These are phyloP conservation scores for Diglossa brunneiventris DNA, from an alignment of 2,113 vertebrate genomes.

Conservation along the genomic window DNA sequence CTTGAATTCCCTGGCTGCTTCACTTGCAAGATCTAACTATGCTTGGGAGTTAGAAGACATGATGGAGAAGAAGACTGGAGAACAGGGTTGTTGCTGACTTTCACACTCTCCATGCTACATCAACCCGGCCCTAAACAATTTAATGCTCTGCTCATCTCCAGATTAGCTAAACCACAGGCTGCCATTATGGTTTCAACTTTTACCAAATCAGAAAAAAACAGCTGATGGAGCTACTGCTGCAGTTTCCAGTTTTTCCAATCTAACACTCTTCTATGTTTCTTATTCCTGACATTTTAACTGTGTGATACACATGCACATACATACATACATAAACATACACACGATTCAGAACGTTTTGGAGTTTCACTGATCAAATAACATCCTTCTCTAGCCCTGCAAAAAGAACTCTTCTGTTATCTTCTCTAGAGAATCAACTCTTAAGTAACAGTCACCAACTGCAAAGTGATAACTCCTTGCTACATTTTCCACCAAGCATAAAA, in stretches of 20 bases:
- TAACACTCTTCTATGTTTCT: neutral
- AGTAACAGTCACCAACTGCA: neutral
- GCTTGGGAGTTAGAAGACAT: neutral
- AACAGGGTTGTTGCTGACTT: neutral
- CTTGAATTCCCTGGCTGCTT: neutral
- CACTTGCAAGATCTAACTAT: neutral
- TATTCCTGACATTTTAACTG: neutral
- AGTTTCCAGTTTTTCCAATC: neutral
- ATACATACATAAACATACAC: rapidly evolving
- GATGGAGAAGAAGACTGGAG: neutral
- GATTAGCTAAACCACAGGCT: neutral
- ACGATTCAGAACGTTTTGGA: neutral
- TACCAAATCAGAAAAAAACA: neutral
- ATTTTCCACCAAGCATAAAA: neutral
- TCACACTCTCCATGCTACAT: rapidly evolving
- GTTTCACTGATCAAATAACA: neutral
- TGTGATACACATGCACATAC: rapidly evolving
- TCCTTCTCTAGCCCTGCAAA: neutral
- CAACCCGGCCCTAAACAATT: rapidly evolving
- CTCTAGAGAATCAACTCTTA: neutral
- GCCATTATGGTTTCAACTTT: neutral
- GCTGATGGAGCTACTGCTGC: neutral
- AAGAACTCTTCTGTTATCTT: neutral
- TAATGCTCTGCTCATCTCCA: rapidly evolving
- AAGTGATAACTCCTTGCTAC: neutral